Conservation (phyloP, 2,888 invertebrate genomes). For the Pediacus dermestoides region DNA sequence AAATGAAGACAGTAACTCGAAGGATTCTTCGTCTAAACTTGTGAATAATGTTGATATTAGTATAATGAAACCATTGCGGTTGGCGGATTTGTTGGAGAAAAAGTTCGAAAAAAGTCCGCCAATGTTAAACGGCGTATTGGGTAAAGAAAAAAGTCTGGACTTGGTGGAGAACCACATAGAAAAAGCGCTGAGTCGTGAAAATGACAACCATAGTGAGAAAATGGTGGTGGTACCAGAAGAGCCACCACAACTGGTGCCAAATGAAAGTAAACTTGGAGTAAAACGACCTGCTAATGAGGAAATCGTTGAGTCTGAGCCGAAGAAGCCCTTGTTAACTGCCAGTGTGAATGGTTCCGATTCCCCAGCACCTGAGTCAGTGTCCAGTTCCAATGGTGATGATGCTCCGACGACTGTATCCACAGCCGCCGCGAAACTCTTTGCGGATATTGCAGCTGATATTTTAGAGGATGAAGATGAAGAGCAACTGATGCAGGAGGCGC, state of each 20-base stretch:
- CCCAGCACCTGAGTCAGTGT: slow-evolving; percentile 51
- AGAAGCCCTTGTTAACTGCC: slow-evolving; percentile 43
- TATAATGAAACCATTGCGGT: slow-evolving; percentile 66
- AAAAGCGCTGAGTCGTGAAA: slow-evolving; percentile 47
- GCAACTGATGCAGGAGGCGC: slow-evolving; percentile 45
- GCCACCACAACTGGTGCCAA: too few relatives aligned
- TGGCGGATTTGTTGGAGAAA: slow-evolving; percentile 79
- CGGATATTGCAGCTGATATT: slow-evolving; percentile 79
- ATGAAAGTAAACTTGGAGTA: too few relatives aligned
- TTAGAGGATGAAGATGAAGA: slow-evolving; percentile 74
- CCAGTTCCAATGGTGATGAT: slow-evolving; percentile 52
- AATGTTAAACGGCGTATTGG: slow-evolving; percentile 57
- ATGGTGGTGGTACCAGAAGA: too few relatives aligned
- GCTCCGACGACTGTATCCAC: slow-evolving; percentile 66
- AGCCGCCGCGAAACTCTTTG: slow-evolving; percentile 81
- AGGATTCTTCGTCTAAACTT: slow-evolving; percentile 48
- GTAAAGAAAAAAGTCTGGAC: slow-evolving; percentile 56
- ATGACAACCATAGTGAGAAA: slow-evolving; percentile 32
- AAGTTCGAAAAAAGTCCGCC: slow-evolving; percentile 62
- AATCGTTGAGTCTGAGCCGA: slow-evolving; percentile 48
- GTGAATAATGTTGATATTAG: slow-evolving; percentile 33
- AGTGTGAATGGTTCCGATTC: slow-evolving; percentile 45
- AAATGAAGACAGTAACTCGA: slow-evolving; percentile 55
- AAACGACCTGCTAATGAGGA: slow-evolving; percentile 45
- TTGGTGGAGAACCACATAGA: slow-evolving; percentile 60